A percentile compares a stretch with the other conserved stretches of the same genome.
Conservation (phyloP, 2,113 vertebrate species). For the Melierax canorus region DNA sequence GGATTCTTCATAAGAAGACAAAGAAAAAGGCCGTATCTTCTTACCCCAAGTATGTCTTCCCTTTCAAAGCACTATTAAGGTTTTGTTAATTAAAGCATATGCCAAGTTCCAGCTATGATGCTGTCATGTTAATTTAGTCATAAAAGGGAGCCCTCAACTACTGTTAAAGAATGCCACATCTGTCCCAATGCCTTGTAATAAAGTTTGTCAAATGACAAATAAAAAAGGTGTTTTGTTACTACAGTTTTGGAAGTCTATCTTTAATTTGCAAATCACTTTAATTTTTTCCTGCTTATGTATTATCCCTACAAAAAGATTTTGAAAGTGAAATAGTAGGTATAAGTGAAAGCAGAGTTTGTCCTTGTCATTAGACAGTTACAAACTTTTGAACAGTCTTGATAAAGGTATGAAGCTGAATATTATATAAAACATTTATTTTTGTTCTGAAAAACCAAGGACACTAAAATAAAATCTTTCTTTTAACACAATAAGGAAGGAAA, state of each 20-base stretch:
- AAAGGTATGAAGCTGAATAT: neutral
- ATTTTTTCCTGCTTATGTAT: neutral
- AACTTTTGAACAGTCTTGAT: neutral
- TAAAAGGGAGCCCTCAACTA: neutral
- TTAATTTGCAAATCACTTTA: neutral
- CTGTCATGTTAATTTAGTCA: neutral
- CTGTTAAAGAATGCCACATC: neutral
- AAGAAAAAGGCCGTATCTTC: neutral
- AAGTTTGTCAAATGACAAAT: neutral
- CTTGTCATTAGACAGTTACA: neutral
- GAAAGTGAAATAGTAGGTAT: neutral
- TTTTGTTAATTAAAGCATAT: neutral
- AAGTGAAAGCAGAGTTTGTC: neutral
- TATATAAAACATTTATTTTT: neutral
- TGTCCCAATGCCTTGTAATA: neutral
- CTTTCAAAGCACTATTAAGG: neutral
- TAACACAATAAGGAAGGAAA: neutral
- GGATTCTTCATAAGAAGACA: neutral
- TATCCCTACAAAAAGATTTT: neutral
- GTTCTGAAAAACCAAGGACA: neutral
- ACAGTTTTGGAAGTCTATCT: neutral
- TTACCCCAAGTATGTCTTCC: neutral
- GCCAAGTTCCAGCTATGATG: neutral
- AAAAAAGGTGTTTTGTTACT: neutral
- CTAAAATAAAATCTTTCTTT: neutral